These are phyloP conservation scores for Harpalus rubripes DNA, from an alignment of 2,888 invertebrate genomes.

Conservation along the genomic window DNA sequence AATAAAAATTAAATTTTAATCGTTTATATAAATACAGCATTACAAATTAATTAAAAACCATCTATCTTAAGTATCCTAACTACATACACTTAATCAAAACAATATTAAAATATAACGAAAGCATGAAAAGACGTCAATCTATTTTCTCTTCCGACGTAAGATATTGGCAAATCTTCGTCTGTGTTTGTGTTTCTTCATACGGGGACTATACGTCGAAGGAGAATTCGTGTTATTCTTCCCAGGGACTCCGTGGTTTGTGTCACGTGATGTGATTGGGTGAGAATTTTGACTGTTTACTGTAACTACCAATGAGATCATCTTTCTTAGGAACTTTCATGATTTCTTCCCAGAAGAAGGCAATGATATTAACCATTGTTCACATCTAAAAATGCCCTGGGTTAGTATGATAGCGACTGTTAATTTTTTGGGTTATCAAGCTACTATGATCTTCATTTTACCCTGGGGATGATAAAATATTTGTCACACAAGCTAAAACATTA, in stretches of 20 bases:
- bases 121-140: constrained; percentile 41
- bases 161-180: constrained; percentile 52
- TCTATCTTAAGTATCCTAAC: constrained; percentile 27
- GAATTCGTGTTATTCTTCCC: constrained; percentile 35
- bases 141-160: constrained; percentile 51
- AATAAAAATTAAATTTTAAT: constrained; percentile 1
- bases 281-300: constrained; percentile 59
- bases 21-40: constrained; percentile 49
- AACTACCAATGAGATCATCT: constrained; percentile 52
- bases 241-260: neutral
- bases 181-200: constrained; percentile 54
- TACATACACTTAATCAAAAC: constrained; percentile 38
- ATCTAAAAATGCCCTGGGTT: constrained; percentile 59
- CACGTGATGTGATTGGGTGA: constrained; percentile 20
- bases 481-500: neutral
- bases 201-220: constrained; percentile 15
- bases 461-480: neutral
- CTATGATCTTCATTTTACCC: neutral
- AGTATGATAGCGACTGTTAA: constrained; percentile 42
- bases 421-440: neutral
- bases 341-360: constrained; percentile 35
- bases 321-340: constrained; percentile 50
- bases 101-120: constrained; percentile 37
- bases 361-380: constrained; percentile 54
- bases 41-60: constrained; percentile 53